Evolutionary conservation across 92 coral and sea anemone species (phyloP), one percentile per base, ranked within the genome.

Genomic region (Heteractis magnifica): DNA sequence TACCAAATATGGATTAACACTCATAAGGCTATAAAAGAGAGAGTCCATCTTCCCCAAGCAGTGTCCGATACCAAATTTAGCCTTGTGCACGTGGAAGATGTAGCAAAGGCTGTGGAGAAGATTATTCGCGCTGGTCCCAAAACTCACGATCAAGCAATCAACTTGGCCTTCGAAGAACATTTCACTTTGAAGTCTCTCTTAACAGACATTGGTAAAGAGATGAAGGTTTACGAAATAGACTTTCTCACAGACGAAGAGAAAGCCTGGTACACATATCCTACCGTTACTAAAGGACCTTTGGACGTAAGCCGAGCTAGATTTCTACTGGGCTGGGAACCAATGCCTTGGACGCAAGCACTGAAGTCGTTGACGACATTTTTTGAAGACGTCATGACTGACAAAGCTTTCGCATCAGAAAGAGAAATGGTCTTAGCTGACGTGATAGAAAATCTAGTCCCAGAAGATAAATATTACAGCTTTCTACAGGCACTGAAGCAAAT

Each of bases 211-310:
- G 98, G 94, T 13, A 83, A 82, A 15, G 85, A 97, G 26, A 76
- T 91, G 55, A 77, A 76, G 1, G 78, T 94, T 59, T 91, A 92
- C 8, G 64, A 86, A 7, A 86, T 89, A 16, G 88, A 88, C 70
- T 95, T 88, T 56, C 76, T 89, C 12, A 87, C 93, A 3, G 93
- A 97, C 48, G 90, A 97, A 51, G 93, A 97, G 0, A 75, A 88
- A 34, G 91, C 99, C 21, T 97, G 99, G 99, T 93, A 94, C 55
- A 87, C 94, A 5, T 94, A 94, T 78, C 99, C 99, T 10, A 93
- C 97, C 2, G 98, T 91, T 75, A 85, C 98, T 8, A 90, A 90
- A 81, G 99, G 99, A 13, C 95, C 99, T 13, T 81, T 97, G 68
- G 95, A 97, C 75, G 92, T 88, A 21, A 86, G 85, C 77, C 91